phyloP scores from a whole-genome alignment of 2,113 vertebrate species.

The Oncorhynchus gorbuscha region DNA sequence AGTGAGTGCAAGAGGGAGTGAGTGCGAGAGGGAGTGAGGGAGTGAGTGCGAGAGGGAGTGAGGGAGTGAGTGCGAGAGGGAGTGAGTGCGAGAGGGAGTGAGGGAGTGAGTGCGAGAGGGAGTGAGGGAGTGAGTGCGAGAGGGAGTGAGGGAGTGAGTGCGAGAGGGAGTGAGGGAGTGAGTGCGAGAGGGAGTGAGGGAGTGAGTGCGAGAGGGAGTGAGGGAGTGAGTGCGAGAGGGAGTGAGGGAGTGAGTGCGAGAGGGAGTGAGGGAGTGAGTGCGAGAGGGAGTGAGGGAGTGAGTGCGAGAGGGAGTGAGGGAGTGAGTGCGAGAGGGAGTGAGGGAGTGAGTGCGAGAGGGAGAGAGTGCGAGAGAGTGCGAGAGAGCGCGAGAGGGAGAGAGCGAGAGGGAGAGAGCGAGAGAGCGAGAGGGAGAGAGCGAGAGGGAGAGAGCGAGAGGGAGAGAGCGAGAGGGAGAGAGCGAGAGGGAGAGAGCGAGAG shows the following conservation, averaged over 20 bases:
- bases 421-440: slow-evolving; percentile 56
- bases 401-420: too few species aligned
- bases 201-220: slow-evolving; percentile 61
- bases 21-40: slow-evolving; percentile 66
- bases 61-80: too few species aligned
- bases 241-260: slow-evolving; percentile 57
- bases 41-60: too few species aligned
- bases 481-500: slow-evolving; percentile 52
- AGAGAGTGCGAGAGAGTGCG: slow-evolving; percentile 62
- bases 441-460: too few species aligned
- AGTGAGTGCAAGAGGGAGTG: too few species aligned
- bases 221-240: slow-evolving; percentile 65
- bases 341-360: slow-evolving; percentile 48
- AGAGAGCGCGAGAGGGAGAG: not conserved
- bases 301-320: slow-evolving; percentile 53
- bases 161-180: slow-evolving; percentile 48
- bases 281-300: slow-evolving; percentile 48
- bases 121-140: not conserved
- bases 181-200: slow-evolving; percentile 3
- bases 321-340: slow-evolving; percentile 55
- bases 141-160: slow-evolving; percentile 65
- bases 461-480: not conserved
- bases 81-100: too few species aligned
- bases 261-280: slow-evolving; percentile 70
- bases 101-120: fast-evolving